These are phyloP conservation scores for Gila robusta DNA, from an alignment of 2,797 vertebrate species.

Conservation along the genomic window DNA sequence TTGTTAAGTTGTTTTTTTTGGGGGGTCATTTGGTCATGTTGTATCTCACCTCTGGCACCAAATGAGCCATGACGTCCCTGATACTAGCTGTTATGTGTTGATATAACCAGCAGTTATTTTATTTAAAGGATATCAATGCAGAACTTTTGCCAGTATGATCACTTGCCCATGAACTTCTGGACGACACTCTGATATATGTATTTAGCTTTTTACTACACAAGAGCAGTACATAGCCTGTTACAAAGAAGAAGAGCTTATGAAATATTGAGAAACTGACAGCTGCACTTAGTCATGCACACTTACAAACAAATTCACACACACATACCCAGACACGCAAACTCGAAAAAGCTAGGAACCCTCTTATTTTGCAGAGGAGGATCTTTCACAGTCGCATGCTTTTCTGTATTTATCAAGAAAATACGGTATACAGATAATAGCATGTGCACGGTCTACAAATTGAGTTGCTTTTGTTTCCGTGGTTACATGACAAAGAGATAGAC, in stretches of 20 bases:
- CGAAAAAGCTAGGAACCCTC: slow-evolving; percentile 1
- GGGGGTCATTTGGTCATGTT: background rate
- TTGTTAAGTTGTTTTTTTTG: background rate
- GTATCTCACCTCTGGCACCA: background rate
- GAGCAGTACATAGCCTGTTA: slow-evolving; percentile 64
- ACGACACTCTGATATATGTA: slow-evolving; percentile 66
- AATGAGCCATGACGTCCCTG: background rate
- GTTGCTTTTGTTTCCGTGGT: slow-evolving; percentile 56
- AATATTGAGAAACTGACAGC: slow-evolving; percentile 50
- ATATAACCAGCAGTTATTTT: slow-evolving; percentile 67
- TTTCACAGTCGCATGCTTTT: slow-evolving; percentile 30
- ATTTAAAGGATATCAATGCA: slow-evolving; percentile 53
- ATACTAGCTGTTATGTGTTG: background rate
- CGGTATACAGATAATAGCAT: slow-evolving; percentile 31
- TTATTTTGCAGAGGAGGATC: background rate
- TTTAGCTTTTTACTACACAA: slow-evolving; percentile 59
- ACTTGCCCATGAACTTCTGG: slow-evolving; percentile 69
- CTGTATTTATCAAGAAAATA: slow-evolving; percentile 38
- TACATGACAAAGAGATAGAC: slow-evolving; percentile 44
- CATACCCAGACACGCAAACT: slow-evolving; percentile 12
- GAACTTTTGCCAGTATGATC: slow-evolving; percentile 62
- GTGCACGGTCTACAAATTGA: slow-evolving; percentile 28
- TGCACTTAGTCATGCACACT: slow-evolving; percentile 7
- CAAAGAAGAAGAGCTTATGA: slow-evolving; percentile 39
- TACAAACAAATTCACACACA: slow-evolving; percentile 25